Conservation (phyloP, 2,888 invertebrate species). For the Flexamia atlantica region DNA sequence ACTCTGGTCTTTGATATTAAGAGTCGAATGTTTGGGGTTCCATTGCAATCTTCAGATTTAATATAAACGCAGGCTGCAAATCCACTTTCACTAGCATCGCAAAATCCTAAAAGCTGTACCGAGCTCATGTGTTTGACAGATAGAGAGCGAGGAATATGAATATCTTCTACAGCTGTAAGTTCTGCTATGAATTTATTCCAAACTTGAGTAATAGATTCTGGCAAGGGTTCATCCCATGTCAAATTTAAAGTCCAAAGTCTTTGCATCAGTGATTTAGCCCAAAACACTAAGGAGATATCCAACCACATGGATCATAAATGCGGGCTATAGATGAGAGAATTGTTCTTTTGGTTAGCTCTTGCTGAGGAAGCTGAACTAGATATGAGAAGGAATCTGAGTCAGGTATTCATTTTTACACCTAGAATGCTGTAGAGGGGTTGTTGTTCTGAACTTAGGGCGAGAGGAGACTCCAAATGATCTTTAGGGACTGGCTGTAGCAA, state of each 20-base stretch:
- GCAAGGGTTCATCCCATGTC: background rate
- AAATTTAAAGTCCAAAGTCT: background rate
- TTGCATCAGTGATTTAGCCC: background rate
- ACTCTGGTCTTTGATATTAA: constrained; percentile 58
- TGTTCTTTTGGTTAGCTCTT: background rate
- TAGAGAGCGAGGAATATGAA: background rate
- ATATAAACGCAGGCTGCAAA: background rate
- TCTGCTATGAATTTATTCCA: background rate
- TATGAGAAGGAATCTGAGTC: background rate
- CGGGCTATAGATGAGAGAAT: background rate
- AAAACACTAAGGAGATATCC: background rate
- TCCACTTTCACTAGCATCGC: background rate
- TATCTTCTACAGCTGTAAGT: background rate
- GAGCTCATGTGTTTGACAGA: background rate
- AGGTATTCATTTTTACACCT: background rate
- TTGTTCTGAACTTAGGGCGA: background rate
- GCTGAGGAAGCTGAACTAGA: background rate
- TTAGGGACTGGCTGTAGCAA: background rate
- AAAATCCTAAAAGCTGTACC: background rate
- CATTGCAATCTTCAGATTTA: background rate
- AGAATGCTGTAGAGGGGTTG: background rate
- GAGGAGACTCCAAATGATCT: background rate
- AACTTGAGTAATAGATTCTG: background rate
- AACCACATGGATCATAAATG: background rate
- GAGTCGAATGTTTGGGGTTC: background rate